phyloP scores from a whole-genome alignment of 1,140 invertebrate genomes.

The Coboldia fuscipes region DNA sequence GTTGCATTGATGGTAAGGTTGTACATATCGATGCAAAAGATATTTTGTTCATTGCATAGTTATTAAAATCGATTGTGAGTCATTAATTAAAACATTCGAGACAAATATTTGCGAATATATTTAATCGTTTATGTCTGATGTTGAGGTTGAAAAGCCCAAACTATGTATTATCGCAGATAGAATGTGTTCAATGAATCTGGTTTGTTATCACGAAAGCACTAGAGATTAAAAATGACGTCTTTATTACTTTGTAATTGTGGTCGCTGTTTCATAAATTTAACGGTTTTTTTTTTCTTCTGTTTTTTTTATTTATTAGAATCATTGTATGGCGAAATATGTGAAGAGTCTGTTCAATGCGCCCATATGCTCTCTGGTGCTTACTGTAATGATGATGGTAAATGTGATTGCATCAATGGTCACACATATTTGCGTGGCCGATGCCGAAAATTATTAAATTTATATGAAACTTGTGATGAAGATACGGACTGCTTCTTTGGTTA shows the following conservation, averaged over 20 bases:
- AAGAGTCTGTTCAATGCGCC: slow-evolving; percentile 19
- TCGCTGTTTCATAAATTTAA: not conserved
- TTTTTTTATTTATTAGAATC: slow-evolving; percentile 5
- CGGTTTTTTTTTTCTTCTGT: not conserved
- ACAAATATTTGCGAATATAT: too few species aligned
- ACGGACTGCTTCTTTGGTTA: slow-evolving; percentile 19
- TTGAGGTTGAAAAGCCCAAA: too few species aligned
- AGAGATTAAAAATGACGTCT: too few species aligned
- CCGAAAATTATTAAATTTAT: slow-evolving; percentile 14
- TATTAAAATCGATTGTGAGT: too few species aligned
- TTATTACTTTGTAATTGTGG: too few species aligned
- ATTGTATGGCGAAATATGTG: slow-evolving; percentile 17
- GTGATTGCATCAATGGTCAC: slow-evolving; percentile 19
- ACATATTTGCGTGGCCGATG: slow-evolving; percentile 18
- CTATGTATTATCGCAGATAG: too few species aligned
- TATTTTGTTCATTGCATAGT: too few species aligned
- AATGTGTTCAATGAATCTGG: not conserved
- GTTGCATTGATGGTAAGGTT: slow-evolving; percentile 14
- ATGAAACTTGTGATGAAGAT: slow-evolving; percentile 15
- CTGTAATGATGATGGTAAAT: slow-evolving; percentile 21
- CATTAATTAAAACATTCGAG: too few species aligned
- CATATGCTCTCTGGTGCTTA: slow-evolving; percentile 22
- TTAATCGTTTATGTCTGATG: too few species aligned
- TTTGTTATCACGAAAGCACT: not conserved
- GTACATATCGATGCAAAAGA: too few species aligned